Evolutionary conservation across 2,113 vertebrate species (phyloP).

Genomic region (Brevimyrus niger): DNA sequence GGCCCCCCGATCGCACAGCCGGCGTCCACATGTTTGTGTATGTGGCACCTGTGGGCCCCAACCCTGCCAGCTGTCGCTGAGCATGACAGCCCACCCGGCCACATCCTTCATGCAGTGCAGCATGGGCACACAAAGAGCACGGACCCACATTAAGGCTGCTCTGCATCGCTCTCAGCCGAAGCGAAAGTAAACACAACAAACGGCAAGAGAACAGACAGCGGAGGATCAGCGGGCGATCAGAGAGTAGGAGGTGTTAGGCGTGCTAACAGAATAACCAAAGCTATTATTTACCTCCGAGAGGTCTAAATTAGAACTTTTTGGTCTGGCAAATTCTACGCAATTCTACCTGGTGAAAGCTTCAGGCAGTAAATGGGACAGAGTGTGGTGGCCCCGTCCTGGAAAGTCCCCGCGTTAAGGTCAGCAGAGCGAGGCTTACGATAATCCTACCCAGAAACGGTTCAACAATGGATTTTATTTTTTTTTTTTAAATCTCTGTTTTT

Average conservation of each 20-base stretch:
- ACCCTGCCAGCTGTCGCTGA: constrained; percentile 39
- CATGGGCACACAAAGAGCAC: constrained; percentile 17
- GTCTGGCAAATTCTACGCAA: not conserved
- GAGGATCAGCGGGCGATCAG: not conserved
- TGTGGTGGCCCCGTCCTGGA: not conserved
- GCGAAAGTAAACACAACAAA: not conserved
- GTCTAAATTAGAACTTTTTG: not conserved
- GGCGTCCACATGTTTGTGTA: constrained; percentile 6
- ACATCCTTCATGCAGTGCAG: constrained; percentile 4
- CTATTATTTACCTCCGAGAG: not conserved
- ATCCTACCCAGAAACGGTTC: constrained; percentile 8
- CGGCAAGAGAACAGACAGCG: not conserved
- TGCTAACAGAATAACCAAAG: not conserved
- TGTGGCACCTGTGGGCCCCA: constrained; percentile 35
- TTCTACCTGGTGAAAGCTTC: not conserved
- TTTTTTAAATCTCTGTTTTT: not conserved
- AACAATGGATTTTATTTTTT: not conserved
- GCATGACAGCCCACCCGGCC: not conserved
- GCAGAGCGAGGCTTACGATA: constrained; percentile 9
- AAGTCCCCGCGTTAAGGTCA: not conserved
- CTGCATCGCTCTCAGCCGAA: not conserved
- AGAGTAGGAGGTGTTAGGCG: not conserved
- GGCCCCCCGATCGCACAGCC: not conserved
- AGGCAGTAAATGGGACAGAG: not conserved
- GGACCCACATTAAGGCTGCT: not conserved